Evolutionary conservation across 2,888 invertebrate species (phyloP).

Genomic region (Dyspetes luteomarginatus): DNA sequence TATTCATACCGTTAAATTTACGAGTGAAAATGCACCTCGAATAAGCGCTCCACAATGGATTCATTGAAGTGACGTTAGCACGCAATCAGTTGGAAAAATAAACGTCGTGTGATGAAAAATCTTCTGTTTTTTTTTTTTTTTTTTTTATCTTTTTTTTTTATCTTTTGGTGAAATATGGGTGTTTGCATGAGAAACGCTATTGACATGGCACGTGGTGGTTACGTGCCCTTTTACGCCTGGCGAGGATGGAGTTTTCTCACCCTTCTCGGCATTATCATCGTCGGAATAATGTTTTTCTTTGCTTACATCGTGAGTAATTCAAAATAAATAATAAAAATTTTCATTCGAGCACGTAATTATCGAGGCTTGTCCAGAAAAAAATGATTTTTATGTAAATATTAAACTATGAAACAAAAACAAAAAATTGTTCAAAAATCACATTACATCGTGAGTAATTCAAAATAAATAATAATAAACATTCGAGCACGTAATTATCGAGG

Average conservation of each 20-base stretch:
- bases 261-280: slow-evolving; percentile 67
- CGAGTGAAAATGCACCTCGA: slow-evolving; percentile 37
- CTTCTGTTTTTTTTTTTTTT: neutral
- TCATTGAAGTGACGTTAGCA: slow-evolving; percentile 5
- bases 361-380: too few relatives aligned
- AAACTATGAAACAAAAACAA: too few relatives aligned
- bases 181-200: slow-evolving; percentile 57
- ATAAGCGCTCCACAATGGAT: neutral
- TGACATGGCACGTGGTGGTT: slow-evolving; percentile 20
- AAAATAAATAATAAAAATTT: neutral
- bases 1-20: slow-evolving; percentile 10
- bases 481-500: slow-evolving; percentile 55
- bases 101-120: neutral
- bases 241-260: slow-evolving; percentile 73
- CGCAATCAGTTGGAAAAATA: neutral
- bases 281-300: slow-evolving; percentile 65
- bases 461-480: slow-evolving; percentile 5
- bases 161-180: slow-evolving; percentile 63
- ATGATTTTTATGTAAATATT: neutral
- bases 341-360: slow-evolving; percentile 51
- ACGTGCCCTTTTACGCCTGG: slow-evolving; percentile 69
- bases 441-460: slow-evolving; percentile 57
- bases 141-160: neutral
- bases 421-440: too few relatives aligned
- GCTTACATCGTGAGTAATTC: slow-evolving; percentile 59